A percentile compares a stretch with the other conserved stretches of the same genome.
Evolutionary conservation across 2,113 vertebrate species (phyloP).

Genomic region (Spermophilus dauricus): DNA sequence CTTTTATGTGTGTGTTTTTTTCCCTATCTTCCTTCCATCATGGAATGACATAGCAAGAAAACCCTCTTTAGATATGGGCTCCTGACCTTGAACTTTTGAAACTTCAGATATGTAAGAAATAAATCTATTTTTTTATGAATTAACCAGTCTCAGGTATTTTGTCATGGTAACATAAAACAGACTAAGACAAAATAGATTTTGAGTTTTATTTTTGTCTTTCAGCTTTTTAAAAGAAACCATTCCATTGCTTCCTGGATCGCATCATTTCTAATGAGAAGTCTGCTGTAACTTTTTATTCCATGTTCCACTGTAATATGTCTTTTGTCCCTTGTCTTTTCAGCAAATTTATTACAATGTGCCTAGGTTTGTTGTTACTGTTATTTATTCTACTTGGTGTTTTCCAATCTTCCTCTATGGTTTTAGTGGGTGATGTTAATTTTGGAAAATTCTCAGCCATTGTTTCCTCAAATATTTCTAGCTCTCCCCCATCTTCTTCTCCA

Average conservation of each 20-base stretch:
- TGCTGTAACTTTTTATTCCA: background rate
- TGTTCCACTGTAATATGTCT: background rate
- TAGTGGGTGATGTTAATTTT: background rate
- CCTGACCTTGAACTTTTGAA: background rate
- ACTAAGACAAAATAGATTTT: background rate
- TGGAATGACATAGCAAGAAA: background rate
- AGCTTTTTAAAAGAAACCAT: background rate
- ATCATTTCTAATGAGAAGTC: background rate
- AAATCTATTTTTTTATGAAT: background rate
- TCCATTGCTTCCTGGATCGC: background rate
- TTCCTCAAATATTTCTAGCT: background rate
- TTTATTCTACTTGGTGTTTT: background rate
- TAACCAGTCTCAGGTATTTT: background rate
- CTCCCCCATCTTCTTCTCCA: background rate
- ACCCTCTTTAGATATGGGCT: background rate
- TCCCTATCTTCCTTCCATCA: background rate
- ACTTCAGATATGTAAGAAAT: background rate
- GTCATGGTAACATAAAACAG: background rate
- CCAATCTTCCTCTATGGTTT: background rate
- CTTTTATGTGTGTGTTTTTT: background rate
- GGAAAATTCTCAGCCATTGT: background rate
- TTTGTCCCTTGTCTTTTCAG: background rate
- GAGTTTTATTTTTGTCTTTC: background rate
- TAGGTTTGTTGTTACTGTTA: background rate
- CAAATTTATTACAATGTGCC: background rate